Percentiles rank a stretch among this genome's conserved stretches.
These are phyloP conservation scores for Zoroaster sp. DNA, from an alignment of 53 echinoderm and acorn worm genomes.

Conservation along the genomic window DNA sequence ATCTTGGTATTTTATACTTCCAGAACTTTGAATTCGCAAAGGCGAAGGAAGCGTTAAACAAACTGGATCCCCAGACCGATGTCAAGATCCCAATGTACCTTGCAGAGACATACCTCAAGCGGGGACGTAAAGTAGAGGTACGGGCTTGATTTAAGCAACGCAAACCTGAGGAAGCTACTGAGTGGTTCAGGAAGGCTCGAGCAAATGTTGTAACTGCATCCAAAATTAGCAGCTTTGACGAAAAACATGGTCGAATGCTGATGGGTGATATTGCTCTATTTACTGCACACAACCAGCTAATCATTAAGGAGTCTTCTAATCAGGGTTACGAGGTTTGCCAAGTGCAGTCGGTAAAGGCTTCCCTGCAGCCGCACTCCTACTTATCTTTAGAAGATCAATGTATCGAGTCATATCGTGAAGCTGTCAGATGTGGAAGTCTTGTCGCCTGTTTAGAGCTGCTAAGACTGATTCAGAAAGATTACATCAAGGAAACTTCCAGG, in stretches of 20 bases:
- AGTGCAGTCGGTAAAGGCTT: neutral
- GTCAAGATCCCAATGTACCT: neutral
- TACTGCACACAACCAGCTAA: neutral
- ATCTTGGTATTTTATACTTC: neutral
- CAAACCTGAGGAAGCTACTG: neutral
- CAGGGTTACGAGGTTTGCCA: neutral
- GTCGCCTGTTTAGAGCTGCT: no score
- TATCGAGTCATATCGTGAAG: no score
- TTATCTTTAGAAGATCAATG: neutral
- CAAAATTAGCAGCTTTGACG: neutral
- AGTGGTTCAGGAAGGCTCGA: neutral
- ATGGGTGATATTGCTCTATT: neutral
- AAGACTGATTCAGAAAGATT: no score
- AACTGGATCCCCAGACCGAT: neutral
- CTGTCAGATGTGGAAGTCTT: no score
- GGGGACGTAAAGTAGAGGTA: neutral
- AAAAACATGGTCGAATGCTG: neutral
- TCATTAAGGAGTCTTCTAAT: no score
- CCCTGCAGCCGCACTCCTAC: neutral
- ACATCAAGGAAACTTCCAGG: no score
- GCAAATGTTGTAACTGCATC: neutral
- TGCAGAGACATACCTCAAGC: neutral
- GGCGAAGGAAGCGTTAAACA: neutral
- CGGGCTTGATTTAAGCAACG: neutral
- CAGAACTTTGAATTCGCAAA: slow-evolving; percentile 2